Evolutionary conservation across 2,888 invertebrate species (phyloP), one percentile per base, ranked within the genome.

Genomic region (Ceriagrion tenellum): DNA sequence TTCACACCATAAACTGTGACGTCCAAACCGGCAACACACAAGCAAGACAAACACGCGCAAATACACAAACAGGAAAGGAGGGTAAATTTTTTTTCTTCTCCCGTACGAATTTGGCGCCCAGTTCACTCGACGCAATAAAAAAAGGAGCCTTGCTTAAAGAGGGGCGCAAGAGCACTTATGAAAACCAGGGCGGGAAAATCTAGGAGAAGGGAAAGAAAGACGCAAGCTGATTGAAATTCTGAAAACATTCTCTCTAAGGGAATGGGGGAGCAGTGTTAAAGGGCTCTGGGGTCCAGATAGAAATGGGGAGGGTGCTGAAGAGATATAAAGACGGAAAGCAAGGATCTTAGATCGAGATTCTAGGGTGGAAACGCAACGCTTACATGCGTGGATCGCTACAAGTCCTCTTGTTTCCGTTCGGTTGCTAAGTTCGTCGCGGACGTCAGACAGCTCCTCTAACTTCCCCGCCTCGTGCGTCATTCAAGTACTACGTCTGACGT

Each of bases 211-310:
- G 81, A 35, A 0, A 55, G 74, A 26, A 47, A 4, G 2, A 47
- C 47, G 8, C 47, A n/a, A 93, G 23, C 26, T 93, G 93, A 69
- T 93, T 69, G 93, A 93, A 93, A 93, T 93, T 93, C 93, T 63
- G 40, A 63, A 91, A 91, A 81, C 81, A 81, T 69, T 69, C 35
- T 35, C 91, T 16, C 63, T 20, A 26, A 35, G 55, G 91, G 63
- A 63, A 40, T 35, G 40, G 40, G 47, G 47, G 47, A 10, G 30
- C 10, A 55, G 18, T 59, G 20, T 20, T 4, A n/a, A 3, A n/a
- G 35, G 16, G 13, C 0, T 81, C 35, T 16, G 2, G 81, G 35
- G 81, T 12, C 35, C 12, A 35, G 16, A 81, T 81, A 81, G 81
- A n/a, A n/a, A 69, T 23, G 69, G 12, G 26, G 26, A 10, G 26